Percentiles rank a stretch among this genome's conserved stretches.
These are phyloP conservation scores for Athene noctua DNA, from an alignment of 2,113 vertebrate species.

Conservation along the genomic window DNA sequence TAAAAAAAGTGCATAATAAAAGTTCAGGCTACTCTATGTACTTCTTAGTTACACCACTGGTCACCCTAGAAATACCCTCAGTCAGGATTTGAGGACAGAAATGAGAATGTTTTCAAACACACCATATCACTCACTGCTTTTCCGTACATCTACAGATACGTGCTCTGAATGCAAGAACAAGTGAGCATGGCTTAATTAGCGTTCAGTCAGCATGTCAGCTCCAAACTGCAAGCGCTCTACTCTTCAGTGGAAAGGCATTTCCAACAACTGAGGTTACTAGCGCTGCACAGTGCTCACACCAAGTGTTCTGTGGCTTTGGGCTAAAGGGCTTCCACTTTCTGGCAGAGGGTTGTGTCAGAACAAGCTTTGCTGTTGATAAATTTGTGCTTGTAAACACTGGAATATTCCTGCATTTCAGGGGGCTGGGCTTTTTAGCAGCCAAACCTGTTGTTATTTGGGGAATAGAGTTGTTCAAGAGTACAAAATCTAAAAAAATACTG, in stretches of 20 bases:
- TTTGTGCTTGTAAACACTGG: neutral
- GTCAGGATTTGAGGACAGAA: neutral
- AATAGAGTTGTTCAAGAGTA: neutral
- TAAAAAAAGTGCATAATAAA: neutral
- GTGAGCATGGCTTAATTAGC: neutral
- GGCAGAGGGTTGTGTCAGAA: neutral
- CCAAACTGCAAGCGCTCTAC: neutral
- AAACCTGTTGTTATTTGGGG: neutral
- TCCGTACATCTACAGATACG: fast-evolving
- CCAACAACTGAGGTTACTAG: neutral
- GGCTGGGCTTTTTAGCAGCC: neutral
- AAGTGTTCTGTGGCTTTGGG: neutral
- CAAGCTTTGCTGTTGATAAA: neutral
- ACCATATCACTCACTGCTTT: neutral
- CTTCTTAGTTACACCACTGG: neutral
- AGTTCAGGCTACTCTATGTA: neutral
- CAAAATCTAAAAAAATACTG: neutral
- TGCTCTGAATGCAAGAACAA: neutral
- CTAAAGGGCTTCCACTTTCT: neutral
- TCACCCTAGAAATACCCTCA: neutral
- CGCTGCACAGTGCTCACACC: neutral
- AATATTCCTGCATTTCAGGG: neutral
- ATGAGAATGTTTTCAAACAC: neutral
- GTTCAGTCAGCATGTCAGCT: neutral
- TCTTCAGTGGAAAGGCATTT: neutral